Evolutionary conservation across 1,140 invertebrate species (phyloP), one percentile per base, ranked within the genome.

Genomic region (Drosophila sulfurigaster): DNA sequence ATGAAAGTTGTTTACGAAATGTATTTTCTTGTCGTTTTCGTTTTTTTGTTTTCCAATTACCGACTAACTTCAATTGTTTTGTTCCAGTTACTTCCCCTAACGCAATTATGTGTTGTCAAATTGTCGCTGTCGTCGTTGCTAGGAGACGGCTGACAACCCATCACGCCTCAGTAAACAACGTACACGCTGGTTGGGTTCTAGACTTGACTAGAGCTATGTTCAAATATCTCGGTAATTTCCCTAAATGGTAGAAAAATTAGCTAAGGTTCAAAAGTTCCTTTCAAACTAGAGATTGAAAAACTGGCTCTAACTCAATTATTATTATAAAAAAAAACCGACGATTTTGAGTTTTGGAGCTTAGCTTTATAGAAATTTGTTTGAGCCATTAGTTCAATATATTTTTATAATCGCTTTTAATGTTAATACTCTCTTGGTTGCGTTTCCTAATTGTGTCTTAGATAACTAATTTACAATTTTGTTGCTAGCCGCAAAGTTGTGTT

Each of bases 1-100:
- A 16, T 8, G 69, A 87, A 66, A 78, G 81, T 72, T 78, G 67
- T 81, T 85, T 74, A 78, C 62, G 49, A 16, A 13, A 54, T 46
- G 51, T 43, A 20, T 58, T 73, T 81, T 73, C 78, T 70, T 82
- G 75, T 35, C 49, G 45, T 64, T 48, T 75, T 64, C 32, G 28
- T 66, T 65, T 46, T 46, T 46, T 16, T 32, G 8, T 43, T 58
- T 66, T 52, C 28, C 43, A 45, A 57, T 69, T 77, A 48, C 11
- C 20, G 30, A 41, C 28, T 13, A 6, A 63, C 35, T 60, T 52
- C 45, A 74, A 68, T 51, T 72, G 72, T 73, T 73, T 70, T 76
- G 59, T 49, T 66, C 60, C 48, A 57, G 60, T 77, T 71, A 49
- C 62, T 52, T 64, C 65, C 70, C 46, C 51, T 51, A 48, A 54